These are phyloP conservation scores for Malthinus flaveolus DNA, from an alignment of 2,888 invertebrate species.

Conservation along the genomic window DNA sequence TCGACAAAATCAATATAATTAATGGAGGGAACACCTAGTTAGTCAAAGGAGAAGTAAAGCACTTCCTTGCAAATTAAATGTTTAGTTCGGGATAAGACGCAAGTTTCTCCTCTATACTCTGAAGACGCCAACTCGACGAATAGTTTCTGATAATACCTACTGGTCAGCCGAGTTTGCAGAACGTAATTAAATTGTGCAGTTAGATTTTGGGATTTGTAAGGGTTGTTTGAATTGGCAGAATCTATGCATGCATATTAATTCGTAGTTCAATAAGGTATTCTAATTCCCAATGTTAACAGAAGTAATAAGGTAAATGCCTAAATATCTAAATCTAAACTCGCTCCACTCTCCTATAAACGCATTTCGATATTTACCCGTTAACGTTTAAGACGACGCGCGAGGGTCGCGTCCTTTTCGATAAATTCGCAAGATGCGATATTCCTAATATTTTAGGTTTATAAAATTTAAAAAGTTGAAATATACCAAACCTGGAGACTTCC, in stretches of 20 bases:
- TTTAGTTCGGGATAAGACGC: slow-evolving; percentile 42
- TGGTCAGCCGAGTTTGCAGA: slow-evolving; percentile 50
- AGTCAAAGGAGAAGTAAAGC: slow-evolving; percentile 34
- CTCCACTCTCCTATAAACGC: too few species aligned
- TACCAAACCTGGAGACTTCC: too few species aligned
- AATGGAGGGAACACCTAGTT: slow-evolving; percentile 34
- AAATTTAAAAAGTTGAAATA: too few species aligned
- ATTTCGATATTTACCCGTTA: too few species aligned
- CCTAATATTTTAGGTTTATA: too few species aligned
- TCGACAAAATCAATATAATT: slow-evolving; percentile 35
- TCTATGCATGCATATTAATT: slow-evolving; percentile 52
- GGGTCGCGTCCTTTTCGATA: too few species aligned
- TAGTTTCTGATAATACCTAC: slow-evolving; percentile 55
- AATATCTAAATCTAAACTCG: too few species aligned
- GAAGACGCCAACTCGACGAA: slow-evolving; percentile 53
- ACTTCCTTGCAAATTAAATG: slow-evolving; percentile 42
- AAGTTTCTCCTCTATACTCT: slow-evolving; percentile 46
- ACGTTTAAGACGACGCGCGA: too few species aligned
- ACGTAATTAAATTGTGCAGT: slow-evolving; percentile 55
- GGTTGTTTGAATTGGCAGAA: slow-evolving; percentile 47
- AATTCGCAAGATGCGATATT: too few species aligned
- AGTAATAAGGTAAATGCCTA: slow-evolving; percentile 3
- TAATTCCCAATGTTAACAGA: slow-evolving; percentile 23
- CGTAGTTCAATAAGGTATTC: slow-evolving; percentile 36
- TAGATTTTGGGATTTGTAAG: slow-evolving; percentile 45